Conservation (phyloP, 1,140 invertebrate genomes). For the Drosophila willistoni region DNA sequence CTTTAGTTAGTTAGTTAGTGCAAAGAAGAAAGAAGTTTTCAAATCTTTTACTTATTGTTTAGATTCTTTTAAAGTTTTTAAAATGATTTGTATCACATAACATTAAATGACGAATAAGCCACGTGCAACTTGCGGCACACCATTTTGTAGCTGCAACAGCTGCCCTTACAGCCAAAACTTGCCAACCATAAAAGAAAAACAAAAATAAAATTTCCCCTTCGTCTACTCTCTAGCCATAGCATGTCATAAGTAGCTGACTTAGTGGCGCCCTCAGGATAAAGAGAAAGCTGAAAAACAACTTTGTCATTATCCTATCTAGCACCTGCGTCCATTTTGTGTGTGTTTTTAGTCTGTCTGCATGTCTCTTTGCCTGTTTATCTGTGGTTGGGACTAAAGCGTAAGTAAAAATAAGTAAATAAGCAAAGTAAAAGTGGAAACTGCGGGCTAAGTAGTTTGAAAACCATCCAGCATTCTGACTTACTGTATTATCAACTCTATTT, state of each 20-base stretch:
- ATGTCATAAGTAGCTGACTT: conserved; percentile 31
- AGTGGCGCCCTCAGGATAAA: neutral
- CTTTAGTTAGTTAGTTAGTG: too few species aligned
- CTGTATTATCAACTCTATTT: neutral
- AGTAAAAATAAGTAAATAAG: conserved; percentile 25
- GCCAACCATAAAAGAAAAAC: conserved; percentile 19
- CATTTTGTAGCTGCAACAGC: conserved; percentile 43
- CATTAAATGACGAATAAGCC: conserved; percentile 32
- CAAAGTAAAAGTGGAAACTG: conserved; percentile 25
- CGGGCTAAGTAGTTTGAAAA: conserved; percentile 28
- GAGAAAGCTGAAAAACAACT: conserved; percentile 38
- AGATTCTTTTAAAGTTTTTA: neutral
- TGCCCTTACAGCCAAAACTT: conserved; percentile 27
- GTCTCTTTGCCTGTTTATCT: neutral
- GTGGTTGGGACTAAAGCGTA: conserved; percentile 17
- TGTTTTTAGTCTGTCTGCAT: neutral
- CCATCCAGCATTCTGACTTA: neutral
- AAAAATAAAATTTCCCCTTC: neutral
- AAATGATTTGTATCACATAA: neutral
- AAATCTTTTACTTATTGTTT: too few species aligned
- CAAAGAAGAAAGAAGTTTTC: too few species aligned
- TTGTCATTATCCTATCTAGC: conserved; percentile 42
- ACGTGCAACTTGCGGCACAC: conserved; percentile 1
- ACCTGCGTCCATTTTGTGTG: conserved; percentile 32
- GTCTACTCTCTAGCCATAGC: neutral